Evolutionary conservation across 2,113 vertebrate species (phyloP), one percentile per base, ranked within the genome.

Genomic region (Stegastes partitus): DNA sequence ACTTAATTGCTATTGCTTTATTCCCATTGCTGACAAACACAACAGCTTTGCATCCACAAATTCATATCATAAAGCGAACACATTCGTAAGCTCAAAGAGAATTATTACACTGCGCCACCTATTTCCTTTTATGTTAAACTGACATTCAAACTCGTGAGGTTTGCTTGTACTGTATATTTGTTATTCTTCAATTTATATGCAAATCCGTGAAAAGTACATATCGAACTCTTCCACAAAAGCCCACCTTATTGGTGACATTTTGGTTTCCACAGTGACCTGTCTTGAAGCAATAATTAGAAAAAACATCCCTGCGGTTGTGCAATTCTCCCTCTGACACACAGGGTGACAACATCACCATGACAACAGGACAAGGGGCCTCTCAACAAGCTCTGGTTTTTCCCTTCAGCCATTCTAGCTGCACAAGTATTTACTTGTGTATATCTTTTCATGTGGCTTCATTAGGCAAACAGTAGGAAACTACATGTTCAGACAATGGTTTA

Each of bases 261-360:
- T 65, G 42, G 62, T 84, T 79, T 85, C 88, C 71, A 65, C 57
- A 26, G 81, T 82, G 68, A 84, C 68, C 61, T 58, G 34, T 74
- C 57, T 72, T 47, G 34, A 71, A 77, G 55, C 56, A 81, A 31
- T 87, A 68, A 83, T 87, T 79, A 22, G 3, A 68, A 70, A 73
- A 72, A 77, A 39, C 63, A 77, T 71, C 26, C 47, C 56, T 15
- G 22, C 61, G 58, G 79, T 34, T 39, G 19, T 21, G 18, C 71
- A 47, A 70, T 77, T 88, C 79, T 85, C 31, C 21, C 18, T 47
- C 34, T 21, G 57, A 79, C 72, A 77, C 49, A 39, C 49, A 55
- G 11, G 67, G 47, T 76, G 58, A 82, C 54, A 82, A 68, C 53
- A 82, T 89, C 81, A 57, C 89, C 82, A 88, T 89, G 84, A 82